Conservation (phyloP, 37 sponge, comb jelly and placozoan genomes). For the Cliona cf. orientalis region DNA sequence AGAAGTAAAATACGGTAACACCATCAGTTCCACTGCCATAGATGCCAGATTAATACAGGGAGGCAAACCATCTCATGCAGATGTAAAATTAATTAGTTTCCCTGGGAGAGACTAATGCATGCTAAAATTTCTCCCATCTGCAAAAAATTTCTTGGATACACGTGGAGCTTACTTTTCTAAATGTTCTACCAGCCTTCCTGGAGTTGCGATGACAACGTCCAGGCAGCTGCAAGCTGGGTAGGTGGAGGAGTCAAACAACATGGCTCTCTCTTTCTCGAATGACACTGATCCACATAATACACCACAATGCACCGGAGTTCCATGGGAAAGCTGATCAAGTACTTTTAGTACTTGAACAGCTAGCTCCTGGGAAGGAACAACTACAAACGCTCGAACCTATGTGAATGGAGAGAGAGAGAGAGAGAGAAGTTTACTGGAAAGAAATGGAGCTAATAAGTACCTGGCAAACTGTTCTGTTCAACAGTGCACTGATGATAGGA, state of each 20-base stretch:
- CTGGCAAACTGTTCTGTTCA: constrained; percentile 28
- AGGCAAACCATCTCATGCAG: too few relatives aligned
- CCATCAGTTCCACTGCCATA: too few relatives aligned
- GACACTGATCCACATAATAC: constrained; percentile 50
- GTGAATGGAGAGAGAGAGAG: background rate
- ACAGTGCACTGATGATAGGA: constrained; percentile 73
- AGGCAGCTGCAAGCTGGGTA: constrained; percentile 50
- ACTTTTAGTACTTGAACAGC: constrained; percentile 81
- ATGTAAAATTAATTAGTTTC: too few relatives aligned
- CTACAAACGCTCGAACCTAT: constrained; percentile 70
- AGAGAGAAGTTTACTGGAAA: background rate
- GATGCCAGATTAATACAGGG: too few relatives aligned
- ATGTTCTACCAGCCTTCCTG: constrained; percentile 88
- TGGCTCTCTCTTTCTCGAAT: constrained; percentile 32
- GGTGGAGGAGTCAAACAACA: constrained; percentile 31
- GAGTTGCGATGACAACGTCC: constrained; percentile 87
- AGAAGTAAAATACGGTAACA: constrained; percentile 9
- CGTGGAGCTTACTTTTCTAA: background rate
- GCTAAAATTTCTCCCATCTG: too few relatives aligned
- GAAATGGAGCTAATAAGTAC: constrained; percentile 4
- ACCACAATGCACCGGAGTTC: constrained; percentile 58
- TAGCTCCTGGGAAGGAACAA: constrained; percentile 84
- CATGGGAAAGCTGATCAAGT: constrained; percentile 58
- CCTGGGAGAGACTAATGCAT: too few relatives aligned
- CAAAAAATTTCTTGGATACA: background rate